Base-by-base conservation (phyloP, 2,888 invertebrate species). In the Coecobrya sp. region DNA sequence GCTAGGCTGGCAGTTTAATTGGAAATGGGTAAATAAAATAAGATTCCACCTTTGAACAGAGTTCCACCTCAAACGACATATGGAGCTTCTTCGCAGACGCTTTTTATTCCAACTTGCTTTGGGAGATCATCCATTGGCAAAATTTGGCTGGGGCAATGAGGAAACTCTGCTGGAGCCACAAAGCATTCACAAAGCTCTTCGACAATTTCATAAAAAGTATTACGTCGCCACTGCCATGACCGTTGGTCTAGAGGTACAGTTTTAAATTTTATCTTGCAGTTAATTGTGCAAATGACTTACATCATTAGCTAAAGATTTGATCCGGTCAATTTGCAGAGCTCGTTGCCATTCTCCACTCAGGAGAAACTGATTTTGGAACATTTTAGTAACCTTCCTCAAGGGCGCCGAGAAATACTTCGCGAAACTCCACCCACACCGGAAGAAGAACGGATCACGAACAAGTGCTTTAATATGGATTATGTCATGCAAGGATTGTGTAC, bases 61-160 rank as follows among this genome's bases (percentile, higher is more conserved):
- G 36, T 93, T 86, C 27, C 49, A 68, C 16, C 30, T 93, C 22
- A 82, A 65, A 30, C 1, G 22, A 13, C 86, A 86, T 11, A n/a
- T 30, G 2, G 59, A 27, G 16, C 2, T 68, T 1, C 27, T 65
- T 10, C 5, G 30, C 8, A 4, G 22, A 11, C n/a, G 16, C 11
- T 82, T 52, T 10, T 25, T 49, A 1, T 49, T 30, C n/a, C 55
- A 59, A 49, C 81, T 16, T 36, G 70, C 22, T 0, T 11, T 86
- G 2, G 49, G 55, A 25, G 73, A 25, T 7, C 86, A 93, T 84
- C 93, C 93, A 0, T 27, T 93, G 27, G n/a, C 55, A 11, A 82
- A 49, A 10, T 90, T 90, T 52, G 25, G 62, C 8, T 90, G 36
- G 73, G 93, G 93, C 0, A 86, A 59, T 45, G n/a, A 16, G 8